Percentiles rank a stretch among this genome's conserved stretches.
Evolutionary conservation across 2,113 vertebrate genomes (phyloP).

Genomic region (Trogon surrucura): DNA sequence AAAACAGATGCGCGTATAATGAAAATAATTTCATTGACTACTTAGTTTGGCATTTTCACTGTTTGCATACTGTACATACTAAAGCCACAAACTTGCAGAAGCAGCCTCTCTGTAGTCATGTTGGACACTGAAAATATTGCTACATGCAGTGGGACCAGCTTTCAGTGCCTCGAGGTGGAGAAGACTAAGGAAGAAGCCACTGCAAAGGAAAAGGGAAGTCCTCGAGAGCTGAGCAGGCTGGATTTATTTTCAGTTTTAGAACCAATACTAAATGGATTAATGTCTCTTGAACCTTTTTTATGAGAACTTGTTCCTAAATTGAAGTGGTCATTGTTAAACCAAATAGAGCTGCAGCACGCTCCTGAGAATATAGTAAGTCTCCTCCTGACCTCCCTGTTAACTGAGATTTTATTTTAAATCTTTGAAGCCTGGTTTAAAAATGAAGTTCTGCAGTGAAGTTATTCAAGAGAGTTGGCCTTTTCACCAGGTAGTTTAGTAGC

Average conservation of each 20-base stretch:
- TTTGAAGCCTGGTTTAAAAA: slow-evolving; percentile 48
- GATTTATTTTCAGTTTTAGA: slow-evolving; percentile 26
- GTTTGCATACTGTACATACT: background rate
- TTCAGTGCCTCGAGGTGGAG: background rate
- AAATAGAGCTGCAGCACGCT: slow-evolving; percentile 24
- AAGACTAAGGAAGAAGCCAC: background rate
- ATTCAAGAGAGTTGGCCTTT: slow-evolving; percentile 3
- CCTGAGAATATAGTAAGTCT: background rate
- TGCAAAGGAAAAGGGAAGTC: background rate
- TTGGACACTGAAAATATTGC: background rate
- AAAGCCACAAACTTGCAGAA: background rate
- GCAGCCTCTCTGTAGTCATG: background rate
- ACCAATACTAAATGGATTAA: slow-evolving; percentile 40
- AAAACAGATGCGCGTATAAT: background rate
- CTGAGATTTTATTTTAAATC: slow-evolving; percentile 39
- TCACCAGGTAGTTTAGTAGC: background rate
- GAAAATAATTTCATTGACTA: background rate
- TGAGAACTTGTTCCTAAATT: slow-evolving; percentile 39
- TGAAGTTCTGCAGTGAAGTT: background rate
- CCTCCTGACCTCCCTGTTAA: slow-evolving; percentile 20
- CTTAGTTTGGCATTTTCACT: background rate
- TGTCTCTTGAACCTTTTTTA: slow-evolving; percentile 45
- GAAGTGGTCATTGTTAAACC: slow-evolving; percentile 55
- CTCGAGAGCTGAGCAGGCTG: background rate
- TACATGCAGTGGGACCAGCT: background rate